Percentiles rank a stretch among this genome's conserved stretches.
Conservation (phyloP, 2,888 invertebrate species). For the Thecophora atra region DNA sequence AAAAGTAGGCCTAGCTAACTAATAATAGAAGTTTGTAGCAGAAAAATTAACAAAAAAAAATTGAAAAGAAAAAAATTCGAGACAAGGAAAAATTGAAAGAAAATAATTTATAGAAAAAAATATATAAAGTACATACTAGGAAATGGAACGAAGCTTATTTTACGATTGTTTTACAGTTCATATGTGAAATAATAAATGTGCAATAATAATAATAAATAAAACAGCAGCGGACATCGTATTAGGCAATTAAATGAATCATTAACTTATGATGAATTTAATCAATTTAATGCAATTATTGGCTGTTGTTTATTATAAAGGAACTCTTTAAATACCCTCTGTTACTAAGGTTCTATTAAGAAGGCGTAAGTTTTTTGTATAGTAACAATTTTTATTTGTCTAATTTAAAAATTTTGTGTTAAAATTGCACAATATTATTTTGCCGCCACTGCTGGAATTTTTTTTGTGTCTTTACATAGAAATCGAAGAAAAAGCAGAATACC, state of each 20-base stretch:
- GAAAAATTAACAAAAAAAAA: constrained; percentile 13
- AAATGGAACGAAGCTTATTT: constrained; percentile 16
- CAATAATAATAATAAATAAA: no score
- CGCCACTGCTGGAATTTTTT: not conserved
- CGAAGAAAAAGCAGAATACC: no score
- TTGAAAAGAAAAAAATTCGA: not conserved
- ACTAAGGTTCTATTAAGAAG: no score
- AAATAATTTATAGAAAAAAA: constrained; percentile 1
- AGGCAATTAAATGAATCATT: no score
- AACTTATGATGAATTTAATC: not conserved
- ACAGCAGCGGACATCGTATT: no score
- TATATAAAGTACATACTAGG: not conserved
- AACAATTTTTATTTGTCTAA: not conserved
- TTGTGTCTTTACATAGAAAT: not conserved
- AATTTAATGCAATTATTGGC: not conserved
- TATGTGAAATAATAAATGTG: constrained; percentile 4
- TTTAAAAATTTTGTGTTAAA: not conserved
- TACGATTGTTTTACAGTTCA: constrained; percentile 32
- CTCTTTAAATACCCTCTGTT: not conserved
- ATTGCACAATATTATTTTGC: not conserved
- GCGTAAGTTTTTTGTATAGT: no score
- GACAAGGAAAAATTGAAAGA: not conserved
- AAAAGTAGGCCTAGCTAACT: not conserved
- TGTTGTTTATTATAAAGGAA: not conserved
- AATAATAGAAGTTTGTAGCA: constrained; percentile 14